phyloP scores from a whole-genome alignment of 2,888 invertebrate species.

The Meta bourneti region DNA sequence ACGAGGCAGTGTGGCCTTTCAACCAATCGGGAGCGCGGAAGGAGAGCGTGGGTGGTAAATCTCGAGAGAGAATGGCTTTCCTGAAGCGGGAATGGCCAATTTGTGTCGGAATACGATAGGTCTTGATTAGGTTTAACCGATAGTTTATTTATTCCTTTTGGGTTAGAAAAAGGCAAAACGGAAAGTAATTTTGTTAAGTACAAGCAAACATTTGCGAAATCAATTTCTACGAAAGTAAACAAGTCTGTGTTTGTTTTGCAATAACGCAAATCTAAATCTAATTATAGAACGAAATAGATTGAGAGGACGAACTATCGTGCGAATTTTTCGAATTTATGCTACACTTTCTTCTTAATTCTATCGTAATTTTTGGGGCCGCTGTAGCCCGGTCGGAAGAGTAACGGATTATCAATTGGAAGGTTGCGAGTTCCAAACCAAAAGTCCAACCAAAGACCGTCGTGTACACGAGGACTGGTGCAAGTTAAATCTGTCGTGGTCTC shows the following conservation, averaged over 20 bases:
- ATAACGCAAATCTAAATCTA: not conserved
- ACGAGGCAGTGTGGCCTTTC: slow-evolving; percentile 2
- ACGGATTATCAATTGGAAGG: too few species aligned
- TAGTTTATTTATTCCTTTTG: not conserved
- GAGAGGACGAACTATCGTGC: too few species aligned
- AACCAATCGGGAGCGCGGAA: slow-evolving; percentile 20
- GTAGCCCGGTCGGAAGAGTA: too few species aligned
- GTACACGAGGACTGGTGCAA: too few species aligned
- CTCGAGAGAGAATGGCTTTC: not conserved
- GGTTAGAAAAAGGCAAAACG: not conserved
- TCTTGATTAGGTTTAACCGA: not conserved
- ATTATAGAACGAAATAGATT: too few species aligned
- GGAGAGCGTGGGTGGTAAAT: slow-evolving; percentile 37
- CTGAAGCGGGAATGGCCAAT: not conserved
- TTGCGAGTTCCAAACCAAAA: too few species aligned
- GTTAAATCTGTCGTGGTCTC: too few species aligned
- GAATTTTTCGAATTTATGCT: too few species aligned
- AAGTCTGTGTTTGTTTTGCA: not conserved
- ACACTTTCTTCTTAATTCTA: too few species aligned
- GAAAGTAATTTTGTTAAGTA: not conserved
- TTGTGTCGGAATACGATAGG: not conserved
- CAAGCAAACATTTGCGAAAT: not conserved
- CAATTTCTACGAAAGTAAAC: not conserved
- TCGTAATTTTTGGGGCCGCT: too few species aligned
- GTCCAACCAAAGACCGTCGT: too few species aligned